These are phyloP conservation scores for Cyclophora punctaria DNA, from an alignment of 2,888 invertebrate genomes.

Conservation along the genomic window DNA sequence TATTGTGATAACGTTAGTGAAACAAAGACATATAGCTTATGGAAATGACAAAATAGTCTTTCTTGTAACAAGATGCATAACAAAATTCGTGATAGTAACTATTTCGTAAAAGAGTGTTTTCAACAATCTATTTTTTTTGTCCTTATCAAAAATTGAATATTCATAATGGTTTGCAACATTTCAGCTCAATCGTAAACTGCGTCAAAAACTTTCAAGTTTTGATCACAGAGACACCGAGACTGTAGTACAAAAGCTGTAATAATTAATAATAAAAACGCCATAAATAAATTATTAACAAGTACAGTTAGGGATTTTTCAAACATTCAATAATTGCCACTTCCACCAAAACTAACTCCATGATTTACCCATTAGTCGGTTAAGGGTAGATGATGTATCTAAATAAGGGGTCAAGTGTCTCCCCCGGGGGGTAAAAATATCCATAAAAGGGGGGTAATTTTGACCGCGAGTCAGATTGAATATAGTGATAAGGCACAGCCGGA, in stretches of 20 bases:
- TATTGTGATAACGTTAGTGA: constrained; percentile 31
- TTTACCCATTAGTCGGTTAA: constrained; percentile 63
- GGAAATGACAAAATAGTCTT: constrained; percentile 17
- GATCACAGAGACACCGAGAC: too few relatives aligned
- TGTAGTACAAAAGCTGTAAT: too few relatives aligned
- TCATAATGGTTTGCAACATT: too few relatives aligned
- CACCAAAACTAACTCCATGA: constrained; percentile 32
- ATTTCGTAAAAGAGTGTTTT: too few relatives aligned
- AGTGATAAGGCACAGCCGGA: constrained; percentile 53
- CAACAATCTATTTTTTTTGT: too few relatives aligned
- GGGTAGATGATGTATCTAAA: constrained; percentile 73
- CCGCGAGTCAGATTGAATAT: constrained; percentile 68
- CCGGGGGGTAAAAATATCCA: constrained; percentile 68
- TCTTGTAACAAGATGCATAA: too few relatives aligned
- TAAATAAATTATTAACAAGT: too few relatives aligned
- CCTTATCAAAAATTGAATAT: too few relatives aligned
- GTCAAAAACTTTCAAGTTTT: too few relatives aligned
- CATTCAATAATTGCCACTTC: constrained; percentile 26
- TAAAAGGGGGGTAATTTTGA: constrained; percentile 69
- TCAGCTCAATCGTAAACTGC: too few relatives aligned
- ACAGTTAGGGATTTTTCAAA: too few relatives aligned
- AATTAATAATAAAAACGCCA: not conserved
- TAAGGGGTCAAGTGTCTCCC: constrained; percentile 71
- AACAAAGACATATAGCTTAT: constrained; percentile 20
- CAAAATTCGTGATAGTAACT: too few relatives aligned